phyloP scores from a whole-genome alignment of 2,797 vertebrate species.

The Florisuga fusca region DNA sequence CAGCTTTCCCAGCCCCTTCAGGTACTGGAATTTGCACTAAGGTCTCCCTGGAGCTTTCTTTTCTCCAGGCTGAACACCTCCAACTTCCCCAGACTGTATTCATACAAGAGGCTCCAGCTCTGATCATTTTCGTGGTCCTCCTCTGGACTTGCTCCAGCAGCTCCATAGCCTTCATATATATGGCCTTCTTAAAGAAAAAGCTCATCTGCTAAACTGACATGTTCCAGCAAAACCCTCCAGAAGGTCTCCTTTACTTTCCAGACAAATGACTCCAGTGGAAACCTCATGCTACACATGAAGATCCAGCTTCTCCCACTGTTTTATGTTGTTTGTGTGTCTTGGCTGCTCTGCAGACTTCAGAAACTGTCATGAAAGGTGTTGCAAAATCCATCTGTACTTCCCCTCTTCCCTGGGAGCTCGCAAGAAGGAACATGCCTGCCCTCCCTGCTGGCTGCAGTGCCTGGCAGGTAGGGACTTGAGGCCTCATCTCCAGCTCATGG shows the following conservation, averaged over 20 bases:
- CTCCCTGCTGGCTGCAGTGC: not conserved
- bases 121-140: too few species aligned
- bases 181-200: not conserved
- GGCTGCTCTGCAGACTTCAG: not conserved
- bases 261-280: rapidly evolving
- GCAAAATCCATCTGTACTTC: not conserved
- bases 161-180: too few species aligned
- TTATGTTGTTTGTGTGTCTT: not conserved
- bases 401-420: not conserved
- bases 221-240: not conserved
- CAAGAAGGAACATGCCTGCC: not conserved
- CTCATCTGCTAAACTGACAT: rapidly evolving
- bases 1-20: too few species aligned
- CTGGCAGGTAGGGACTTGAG: slow-evolving; percentile 31
- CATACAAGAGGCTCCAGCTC: too few species aligned
- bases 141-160: too few species aligned
- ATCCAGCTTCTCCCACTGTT: not conserved
- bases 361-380: not conserved
- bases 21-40: too few species aligned
- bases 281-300: rapidly evolving
- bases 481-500: not conserved
- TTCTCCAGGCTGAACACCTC: too few species aligned
- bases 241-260: not conserved
- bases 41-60: too few species aligned
- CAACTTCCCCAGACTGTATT: too few species aligned